Base-by-base conservation (phyloP, 2,888 invertebrate species). In the Nineta flava region DNA sequence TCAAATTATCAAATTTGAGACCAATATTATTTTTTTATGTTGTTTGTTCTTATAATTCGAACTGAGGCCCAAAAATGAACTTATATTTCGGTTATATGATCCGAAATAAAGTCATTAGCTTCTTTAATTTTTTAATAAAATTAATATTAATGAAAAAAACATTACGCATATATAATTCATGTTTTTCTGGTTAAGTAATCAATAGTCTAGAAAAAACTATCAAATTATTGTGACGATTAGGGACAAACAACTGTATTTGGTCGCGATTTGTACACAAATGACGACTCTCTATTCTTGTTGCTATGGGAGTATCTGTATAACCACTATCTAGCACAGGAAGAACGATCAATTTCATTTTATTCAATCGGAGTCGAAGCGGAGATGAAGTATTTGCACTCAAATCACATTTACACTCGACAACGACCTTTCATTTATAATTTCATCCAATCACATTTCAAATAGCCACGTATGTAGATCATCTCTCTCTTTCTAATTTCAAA, bases 261-360 rank as follows among this genome's bases (percentile, higher is more conserved):
- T 38, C 49, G 49, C 49, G 49, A 49, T 45, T 45, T 49, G 45
- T 49, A 49, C 49, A 49, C 49, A 49, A 49, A 49, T 49, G 45
- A 47, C 34, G 19, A 47, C 34, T 43, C 12, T 38, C 15, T 38
- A 15, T n/a, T 38, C 4, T 13, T 12, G 44, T 44, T 44, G 44
- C 44, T 26, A 44, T 21, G 26, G 26, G 13, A 17, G 26, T 26
- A 26, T 26, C 26, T 26, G 26, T 26, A 26, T 26, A 7, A 26
- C 26, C 26, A 26, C 26, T 26, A 26, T 26, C 26, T 21, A 44
- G 13, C 44, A 44, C 26, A 19, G 19, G 44, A 44, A 44, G 26
- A 44, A 21, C 44, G 44, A 44, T 44, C 44, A 38, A 38, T 38
- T 38, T 38, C 38, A 38, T 38, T 38, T 38, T 7, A 10, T n/a